phyloP scores from a whole-genome alignment of 2,888 invertebrate genomes.

The Ophonus ardosiacus region DNA sequence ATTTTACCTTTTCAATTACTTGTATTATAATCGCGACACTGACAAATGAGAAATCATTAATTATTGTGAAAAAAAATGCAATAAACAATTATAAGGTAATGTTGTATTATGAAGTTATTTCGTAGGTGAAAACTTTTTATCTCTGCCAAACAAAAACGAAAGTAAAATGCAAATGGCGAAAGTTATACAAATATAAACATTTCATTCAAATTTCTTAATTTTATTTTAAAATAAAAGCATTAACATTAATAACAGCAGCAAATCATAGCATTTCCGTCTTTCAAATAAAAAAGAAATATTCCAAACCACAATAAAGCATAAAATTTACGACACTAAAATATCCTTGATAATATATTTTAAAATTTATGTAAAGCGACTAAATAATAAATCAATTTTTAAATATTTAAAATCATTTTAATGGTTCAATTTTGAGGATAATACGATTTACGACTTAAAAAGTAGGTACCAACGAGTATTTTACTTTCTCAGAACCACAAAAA shows the following conservation, averaged over 20 bases:
- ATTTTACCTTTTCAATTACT: neutral
- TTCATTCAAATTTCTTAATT: slow-evolving; percentile 15
- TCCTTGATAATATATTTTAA: neutral
- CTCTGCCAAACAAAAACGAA: slow-evolving; percentile 9
- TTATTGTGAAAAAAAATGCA: neutral
- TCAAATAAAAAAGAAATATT: neutral
- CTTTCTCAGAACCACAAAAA: neutral
- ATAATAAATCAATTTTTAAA: slow-evolving; percentile 3
- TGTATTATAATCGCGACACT: neutral
- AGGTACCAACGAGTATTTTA: too few relatives aligned
- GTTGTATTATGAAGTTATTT: neutral
- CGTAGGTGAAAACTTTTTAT: neutral
- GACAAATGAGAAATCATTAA: neutral
- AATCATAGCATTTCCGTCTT: slow-evolving; percentile 15
- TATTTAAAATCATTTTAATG: neutral
- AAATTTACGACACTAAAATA: neutral
- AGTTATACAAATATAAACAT: neutral
- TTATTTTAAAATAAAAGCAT: neutral
- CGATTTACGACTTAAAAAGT: slow-evolving; percentile 9
- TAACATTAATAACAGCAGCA: neutral
- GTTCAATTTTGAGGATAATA: neutral
- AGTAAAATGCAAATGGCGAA: slow-evolving; percentile 25
- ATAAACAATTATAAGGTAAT: neutral
- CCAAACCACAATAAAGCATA: neutral
- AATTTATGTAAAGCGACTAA: neutral